Evolutionary conservation across 2,888 invertebrate species (phyloP).

Genomic region (Eupsilia transversa): DNA sequence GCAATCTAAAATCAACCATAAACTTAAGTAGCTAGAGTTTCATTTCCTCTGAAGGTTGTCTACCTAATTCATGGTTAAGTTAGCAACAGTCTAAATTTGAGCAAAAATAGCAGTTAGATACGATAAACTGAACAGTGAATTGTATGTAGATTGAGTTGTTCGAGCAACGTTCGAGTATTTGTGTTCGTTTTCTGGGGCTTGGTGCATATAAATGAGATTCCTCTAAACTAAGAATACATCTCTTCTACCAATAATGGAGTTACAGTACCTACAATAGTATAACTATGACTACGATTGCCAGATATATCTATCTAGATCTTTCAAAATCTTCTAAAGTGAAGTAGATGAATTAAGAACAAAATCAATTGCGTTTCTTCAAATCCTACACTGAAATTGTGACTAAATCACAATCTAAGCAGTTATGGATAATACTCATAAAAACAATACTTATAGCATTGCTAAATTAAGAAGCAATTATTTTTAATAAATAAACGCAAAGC

Average conservation of each 20-base stretch:
- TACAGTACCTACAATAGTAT: background rate
- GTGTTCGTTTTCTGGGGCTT: conserved; percentile 20
- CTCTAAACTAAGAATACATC: background rate
- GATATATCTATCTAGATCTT: background rate
- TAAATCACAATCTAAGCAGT: too few species aligned
- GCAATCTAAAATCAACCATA: conserved; percentile 28
- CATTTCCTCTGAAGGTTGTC: background rate
- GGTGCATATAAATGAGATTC: conserved; percentile 5
- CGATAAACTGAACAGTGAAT: conserved; percentile 46
- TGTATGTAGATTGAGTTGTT: conserved; percentile 51
- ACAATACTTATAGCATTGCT: fast-evolving
- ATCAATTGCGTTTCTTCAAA: background rate
- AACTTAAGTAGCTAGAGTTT: background rate
- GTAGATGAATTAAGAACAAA: background rate
- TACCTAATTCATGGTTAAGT: conserved; percentile 65
- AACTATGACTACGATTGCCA: background rate
- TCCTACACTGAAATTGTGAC: background rate
- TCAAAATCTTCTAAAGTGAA: background rate
- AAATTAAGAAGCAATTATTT: background rate
- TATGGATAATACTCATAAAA: too few species aligned
- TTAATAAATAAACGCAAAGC: background rate
- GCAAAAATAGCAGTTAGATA: conserved; percentile 65
- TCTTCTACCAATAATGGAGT: background rate
- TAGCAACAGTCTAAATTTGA: conserved; percentile 59
- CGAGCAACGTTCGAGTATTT: conserved; percentile 28